A percentile compares a stretch with the other conserved stretches of the same genome.
These are phyloP conservation scores for Halichondria panicea DNA, from an alignment of 37 sponge, comb jelly and placozoan species.

Conservation along the genomic window DNA sequence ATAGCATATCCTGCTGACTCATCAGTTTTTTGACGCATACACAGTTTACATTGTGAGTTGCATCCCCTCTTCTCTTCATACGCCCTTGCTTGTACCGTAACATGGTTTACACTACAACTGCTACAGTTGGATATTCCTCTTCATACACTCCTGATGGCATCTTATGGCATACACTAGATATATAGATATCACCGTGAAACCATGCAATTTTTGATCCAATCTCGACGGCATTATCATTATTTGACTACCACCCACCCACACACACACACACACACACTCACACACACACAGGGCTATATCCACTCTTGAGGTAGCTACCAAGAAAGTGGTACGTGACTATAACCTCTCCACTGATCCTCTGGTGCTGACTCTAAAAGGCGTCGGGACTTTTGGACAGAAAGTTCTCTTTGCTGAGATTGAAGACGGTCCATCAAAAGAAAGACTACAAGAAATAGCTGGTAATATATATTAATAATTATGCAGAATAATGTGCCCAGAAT, in stretches of 20 bases:
- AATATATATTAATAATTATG: background rate
- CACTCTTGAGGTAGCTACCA: constrained; percentile 12
- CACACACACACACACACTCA: background rate
- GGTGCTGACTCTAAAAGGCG: background rate
- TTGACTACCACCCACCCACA: background rate
- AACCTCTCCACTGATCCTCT: background rate
- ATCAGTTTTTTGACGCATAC: no score
- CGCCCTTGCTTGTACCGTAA: no score
- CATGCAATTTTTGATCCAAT: no score
- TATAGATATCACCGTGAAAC: no score
- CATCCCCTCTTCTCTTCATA: no score
- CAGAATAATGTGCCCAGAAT: no score
- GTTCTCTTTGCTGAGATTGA: constrained; percentile 22
- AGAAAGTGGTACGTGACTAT: background rate
- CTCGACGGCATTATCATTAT: background rate
- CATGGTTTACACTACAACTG: no score
- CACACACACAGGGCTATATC: background rate
- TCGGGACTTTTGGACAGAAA: background rate
- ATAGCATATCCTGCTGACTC: no score
- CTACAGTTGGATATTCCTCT: no score
- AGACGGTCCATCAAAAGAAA: constrained; percentile 11
- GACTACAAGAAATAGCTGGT: constrained; percentile 5
- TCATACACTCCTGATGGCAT: no score
- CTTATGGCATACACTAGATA: no score
- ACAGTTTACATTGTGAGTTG: no score